A percentile compares a stretch with the other conserved stretches of the same genome.
Conservation (phyloP, 2,888 invertebrate species). For the Escarpia spicata region DNA sequence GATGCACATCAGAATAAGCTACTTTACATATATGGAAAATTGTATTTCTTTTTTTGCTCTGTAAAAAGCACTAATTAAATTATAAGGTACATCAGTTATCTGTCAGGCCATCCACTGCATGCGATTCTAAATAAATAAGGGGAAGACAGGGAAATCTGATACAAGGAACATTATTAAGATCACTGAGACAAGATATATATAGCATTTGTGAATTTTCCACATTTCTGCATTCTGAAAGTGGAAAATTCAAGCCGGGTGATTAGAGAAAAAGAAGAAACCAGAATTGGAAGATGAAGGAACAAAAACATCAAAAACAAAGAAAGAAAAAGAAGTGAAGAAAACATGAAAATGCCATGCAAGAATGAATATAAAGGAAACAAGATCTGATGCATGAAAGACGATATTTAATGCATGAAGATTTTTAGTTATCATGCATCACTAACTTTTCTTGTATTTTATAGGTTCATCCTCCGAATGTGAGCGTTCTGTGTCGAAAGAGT, state of each 20-base stretch:
- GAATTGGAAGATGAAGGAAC: not conserved
- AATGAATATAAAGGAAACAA: not conserved
- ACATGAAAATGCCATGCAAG: too few species aligned
- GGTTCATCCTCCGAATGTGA: constrained; percentile 30
- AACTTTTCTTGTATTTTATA: not conserved
- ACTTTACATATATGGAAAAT: not conserved
- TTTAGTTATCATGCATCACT: not conserved
- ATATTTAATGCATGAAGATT: not conserved
- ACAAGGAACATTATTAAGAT: too few species aligned
- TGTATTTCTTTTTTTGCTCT: not conserved
- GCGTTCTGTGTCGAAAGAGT: constrained; percentile 26
- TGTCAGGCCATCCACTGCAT: not conserved
- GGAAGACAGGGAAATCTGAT: too few species aligned
- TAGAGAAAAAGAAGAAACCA: not conserved
- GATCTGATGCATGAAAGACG: not conserved
- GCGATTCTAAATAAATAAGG: not conserved
- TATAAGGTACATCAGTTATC: not conserved
- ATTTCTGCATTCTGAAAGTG: not conserved
- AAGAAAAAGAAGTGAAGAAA: not conserved
- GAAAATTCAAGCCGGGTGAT: not conserved
- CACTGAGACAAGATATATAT: too few species aligned
- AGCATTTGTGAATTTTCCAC: not conserved
- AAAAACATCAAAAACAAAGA: not conserved
- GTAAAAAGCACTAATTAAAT: not conserved
- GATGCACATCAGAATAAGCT: not conserved